Base-by-base conservation (phyloP, 2,113 vertebrate species). In the Beaufortia kweichowensis region DNA sequence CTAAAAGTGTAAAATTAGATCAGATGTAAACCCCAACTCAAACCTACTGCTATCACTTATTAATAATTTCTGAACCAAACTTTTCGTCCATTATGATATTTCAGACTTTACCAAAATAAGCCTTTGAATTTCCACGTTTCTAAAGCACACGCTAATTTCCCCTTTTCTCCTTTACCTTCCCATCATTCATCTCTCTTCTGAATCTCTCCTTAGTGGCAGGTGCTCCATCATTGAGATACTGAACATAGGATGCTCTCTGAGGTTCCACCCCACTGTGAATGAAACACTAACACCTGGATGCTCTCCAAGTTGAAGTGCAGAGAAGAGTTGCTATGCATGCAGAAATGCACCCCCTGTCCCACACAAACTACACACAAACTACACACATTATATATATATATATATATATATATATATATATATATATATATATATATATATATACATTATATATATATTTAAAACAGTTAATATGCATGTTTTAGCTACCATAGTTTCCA, bases 251-350 rank as follows among this genome's bases (percentile, higher is more conserved):
- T 56, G 67, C 63, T 53, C 64, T 63, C 60, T 29, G 28, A n/a
- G 50, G 19, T 64, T 46, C 71, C 39, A 35, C 66, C 80, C 41
- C 68, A 65, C 77, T 78, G 77, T 31, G 75, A 24, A 76, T 61
- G 79, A 75, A 74, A 67, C 79, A 79, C 77, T 31, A 78, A 82
- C 75, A 83, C 70, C 81, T 84, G 85, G 83, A 81, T 62, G 8
- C 56, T 67, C 61, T 24, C 78, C 71, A 79, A 61, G 62, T 43
- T 46, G n/a, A 23, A 24, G 10, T 78, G n/a, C 39, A 24, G 15
- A 39, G 43, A 41, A 23, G 53, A 48, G 29, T 19, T 61, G 31
- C 35, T 24, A 71, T 63, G 31, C 65, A 74, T 7, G 12, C 76
- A 60, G 76, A 79, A 56, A 65, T n/a, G n/a, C n/a, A n/a, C n/a